A percentile compares a stretch with the other conserved stretches of the same genome.
Conservation (phyloP, 2,113 vertebrate species). For the Amphilophus citrinellus region DNA sequence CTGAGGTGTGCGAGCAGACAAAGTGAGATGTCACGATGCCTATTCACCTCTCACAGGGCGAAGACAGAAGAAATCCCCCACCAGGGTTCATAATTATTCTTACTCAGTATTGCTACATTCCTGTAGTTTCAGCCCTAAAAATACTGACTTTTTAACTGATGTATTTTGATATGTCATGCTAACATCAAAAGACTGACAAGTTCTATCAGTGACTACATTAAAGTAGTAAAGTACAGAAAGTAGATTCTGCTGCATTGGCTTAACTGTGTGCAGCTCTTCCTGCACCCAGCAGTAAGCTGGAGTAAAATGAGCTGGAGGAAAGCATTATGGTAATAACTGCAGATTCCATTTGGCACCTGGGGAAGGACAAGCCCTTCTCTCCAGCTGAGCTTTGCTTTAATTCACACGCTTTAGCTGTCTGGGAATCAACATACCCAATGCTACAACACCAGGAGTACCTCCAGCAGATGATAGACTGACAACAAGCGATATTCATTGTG, state of each 20-base stretch:
- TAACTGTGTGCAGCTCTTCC: conserved; percentile 56
- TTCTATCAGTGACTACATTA: neutral
- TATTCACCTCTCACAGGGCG: conserved; percentile 5
- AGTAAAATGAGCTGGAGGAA: conserved; percentile 62
- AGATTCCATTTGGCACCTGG: conserved; percentile 62
- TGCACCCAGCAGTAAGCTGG: conserved; percentile 60
- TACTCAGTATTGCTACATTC: neutral
- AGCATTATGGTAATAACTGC: conserved; percentile 64
- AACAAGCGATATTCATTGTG: neutral
- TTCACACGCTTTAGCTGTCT: conserved; percentile 11
- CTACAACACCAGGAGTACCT: neutral
- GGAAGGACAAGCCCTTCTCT: conserved; percentile 40
- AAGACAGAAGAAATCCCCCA: conserved; percentile 22
- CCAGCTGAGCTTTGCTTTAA: conserved; percentile 41
- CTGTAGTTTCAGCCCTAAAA: neutral
- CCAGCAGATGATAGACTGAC: neutral
- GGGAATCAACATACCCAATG: neutral
- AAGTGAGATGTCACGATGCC: conserved; percentile 30
- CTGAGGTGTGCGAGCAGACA: neutral
- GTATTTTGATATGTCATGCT: neutral
- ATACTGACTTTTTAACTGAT: neutral
- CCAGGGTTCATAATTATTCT: neutral
- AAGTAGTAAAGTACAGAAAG: neutral
- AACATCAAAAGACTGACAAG: neutral
- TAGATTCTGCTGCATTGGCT: neutral